Evolutionary conservation across 2,888 invertebrate genomes (phyloP), one percentile per base, ranked within the genome.

Genomic region (Melanostoma mellinum): DNA sequence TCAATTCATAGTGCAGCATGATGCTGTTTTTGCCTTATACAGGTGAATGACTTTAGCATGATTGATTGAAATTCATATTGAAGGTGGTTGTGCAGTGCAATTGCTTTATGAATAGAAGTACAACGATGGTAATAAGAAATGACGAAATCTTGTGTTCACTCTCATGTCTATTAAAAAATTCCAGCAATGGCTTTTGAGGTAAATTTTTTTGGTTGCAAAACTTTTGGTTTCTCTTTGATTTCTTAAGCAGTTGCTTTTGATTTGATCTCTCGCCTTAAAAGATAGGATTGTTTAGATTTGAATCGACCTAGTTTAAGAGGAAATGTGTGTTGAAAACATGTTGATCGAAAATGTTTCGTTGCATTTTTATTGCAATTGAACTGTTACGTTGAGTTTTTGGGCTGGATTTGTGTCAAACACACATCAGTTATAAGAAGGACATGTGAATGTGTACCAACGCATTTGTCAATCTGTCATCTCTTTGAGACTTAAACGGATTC

Each of bases 11-110:
- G 53, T 9, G 38, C n/a, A 52, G 20, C 50, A 8, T 63, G 69
- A 38, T 73, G 67, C 38, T 69, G 30, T 44, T 53, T 71, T 67
- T 40, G 55, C 38, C 33, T 50, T n/a, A 42, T 61, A 20, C 67
- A 82, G 81, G 81, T 82, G 72, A 73, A 77, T 68, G 72, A 81
- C 72, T 73, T 6, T n/a, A 52, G 32, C 52, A 56, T 81, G 67
- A 77, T 77, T 77, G 77, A 82, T 77, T 82, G 68, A 82, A 82
- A 77, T 73, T 68, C 60, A 72, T 77, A 71, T 77, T 58, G 44
- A 76, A 71, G 65, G 69, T 71, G 61, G 60, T 73, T 30, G 30
- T n/a, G 35, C 40, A 20, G 35, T 38, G 42, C 55, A 33, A 52
- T 65, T 6, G 8, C 10, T 60, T 6, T 10, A 44, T 42, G 42